phyloP scores from a whole-genome alignment of 2,888 invertebrate species.

The Agriopis aurantiaria region DNA sequence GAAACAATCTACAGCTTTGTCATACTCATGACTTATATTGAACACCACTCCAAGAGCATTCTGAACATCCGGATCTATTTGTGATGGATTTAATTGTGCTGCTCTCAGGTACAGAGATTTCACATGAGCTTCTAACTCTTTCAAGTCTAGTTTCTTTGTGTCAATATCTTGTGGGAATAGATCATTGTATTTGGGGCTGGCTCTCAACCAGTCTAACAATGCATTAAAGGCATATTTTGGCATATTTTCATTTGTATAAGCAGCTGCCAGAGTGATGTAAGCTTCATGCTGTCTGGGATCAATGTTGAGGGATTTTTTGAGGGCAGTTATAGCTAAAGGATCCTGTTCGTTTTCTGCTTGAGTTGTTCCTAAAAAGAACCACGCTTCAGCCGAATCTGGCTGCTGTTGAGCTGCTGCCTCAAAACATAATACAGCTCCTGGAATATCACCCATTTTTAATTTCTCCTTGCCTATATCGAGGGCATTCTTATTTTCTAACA shows the following conservation, averaged over 20 bases:
- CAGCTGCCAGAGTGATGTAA: conserved; percentile 96
- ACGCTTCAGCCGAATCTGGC: conserved; percentile 92
- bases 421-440: conserved; percentile 98
- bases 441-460: conserved; percentile 95
- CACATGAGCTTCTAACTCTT: conserved; percentile 86
- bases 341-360: conserved; percentile 99
- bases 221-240: conserved; percentile 95
- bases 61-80: conserved; percentile 96
- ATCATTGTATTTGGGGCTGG: conserved; percentile 93
- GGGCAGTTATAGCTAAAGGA: conserved; percentile 95
- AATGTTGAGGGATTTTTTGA: conserved; percentile 93
- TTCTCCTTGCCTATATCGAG: conserved; percentile 94
- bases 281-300: conserved; percentile 93
- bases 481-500: conserved; percentile 91
- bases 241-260: conserved; percentile 98
- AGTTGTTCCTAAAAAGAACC: conserved; percentile 95
- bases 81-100: conserved; percentile 90
- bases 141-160: conserved; percentile 72
- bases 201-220: conserved; percentile 91
- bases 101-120: conserved; percentile 92
- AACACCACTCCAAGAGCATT: conserved; percentile 98
- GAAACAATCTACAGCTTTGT: conserved; percentile 99
- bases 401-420: conserved; percentile 97
- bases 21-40: conserved; percentile 97
- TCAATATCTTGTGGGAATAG: conserved; percentile 87